Evolutionary conservation across 2,113 vertebrate genomes (phyloP), one percentile per base, ranked within the genome.

Genomic region (Anolis carolinensis): DNA sequence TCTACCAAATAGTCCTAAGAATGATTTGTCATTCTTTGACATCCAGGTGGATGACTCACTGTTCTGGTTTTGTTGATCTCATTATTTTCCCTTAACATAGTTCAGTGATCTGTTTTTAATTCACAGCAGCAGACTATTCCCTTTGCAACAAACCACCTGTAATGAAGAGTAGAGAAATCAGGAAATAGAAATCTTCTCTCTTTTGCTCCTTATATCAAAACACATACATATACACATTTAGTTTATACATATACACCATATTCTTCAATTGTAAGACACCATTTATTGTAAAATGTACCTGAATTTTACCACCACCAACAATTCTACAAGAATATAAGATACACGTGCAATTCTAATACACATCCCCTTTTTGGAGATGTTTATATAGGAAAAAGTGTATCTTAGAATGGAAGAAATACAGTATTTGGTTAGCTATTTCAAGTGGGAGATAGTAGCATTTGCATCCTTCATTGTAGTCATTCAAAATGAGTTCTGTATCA

Each of bases 21-120:
- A 73, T 27, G 30, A 81, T 74, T 73, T 86, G 55, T 74, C 82
- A 80, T 52, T 63, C 3, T 79, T 71, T 79, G 84, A 79, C 76
- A 62, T n/a, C 44, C 30, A 80, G 39, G 48, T 10, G 21, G 52
- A 48, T 86, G 84, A 86, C 7, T 86, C 84, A 80, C n/a, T 7
- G 20, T 62, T 63, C 70, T 81, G 10, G 68, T 86, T 72, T 79
- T 79, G 55, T 36, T 52, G 73, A 34, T 50, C 62, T 80, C 20
- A 59, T 81, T 81, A 21, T 73, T 80, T 86, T 63, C 52, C 63
- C 6, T 80, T 79, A 79, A n/a, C 36, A 72, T 48, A 14, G 52
- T 39, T 48, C 76, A 48, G 52, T 72, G 30, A 72, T 63, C 27
- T 50, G 52, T 71, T 78, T 59, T 85, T 39, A 79, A 85, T 62